phyloP scores from a whole-genome alignment of 2,888 invertebrate genomes.

The Heteropelma amictum region DNA sequence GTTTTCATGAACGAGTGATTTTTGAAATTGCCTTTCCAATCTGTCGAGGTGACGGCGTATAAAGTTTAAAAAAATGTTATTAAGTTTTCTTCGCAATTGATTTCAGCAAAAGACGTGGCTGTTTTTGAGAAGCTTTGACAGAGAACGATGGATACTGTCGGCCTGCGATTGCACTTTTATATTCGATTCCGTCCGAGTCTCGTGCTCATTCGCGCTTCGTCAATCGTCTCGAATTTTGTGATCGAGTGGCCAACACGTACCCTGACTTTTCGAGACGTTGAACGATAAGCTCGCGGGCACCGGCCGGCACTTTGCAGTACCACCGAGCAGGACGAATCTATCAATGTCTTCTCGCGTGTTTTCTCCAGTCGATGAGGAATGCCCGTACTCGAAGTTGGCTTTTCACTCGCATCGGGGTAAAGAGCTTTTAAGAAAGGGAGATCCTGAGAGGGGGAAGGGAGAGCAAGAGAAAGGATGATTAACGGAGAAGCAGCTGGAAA shows the following conservation, averaged over 20 bases:
- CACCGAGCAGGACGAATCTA: slow-evolving; percentile 43
- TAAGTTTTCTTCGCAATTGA: too few relatives aligned
- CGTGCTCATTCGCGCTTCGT: not conserved
- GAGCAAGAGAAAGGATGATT: not conserved
- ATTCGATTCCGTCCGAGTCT: not conserved
- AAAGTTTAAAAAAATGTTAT: too few relatives aligned
- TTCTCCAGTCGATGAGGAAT: slow-evolving; percentile 24
- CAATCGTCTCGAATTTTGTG: slow-evolving; percentile 8
- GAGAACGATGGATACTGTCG: too few relatives aligned
- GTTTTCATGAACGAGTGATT: too few relatives aligned
- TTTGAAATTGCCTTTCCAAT: too few relatives aligned
- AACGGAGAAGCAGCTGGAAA: too few relatives aligned
- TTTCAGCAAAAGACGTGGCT: too few relatives aligned
- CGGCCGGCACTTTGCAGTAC: too few relatives aligned
- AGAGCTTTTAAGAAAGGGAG: not conserved
- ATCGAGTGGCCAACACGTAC: slow-evolving; percentile 17
- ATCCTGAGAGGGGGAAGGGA: not conserved
- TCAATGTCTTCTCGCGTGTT: slow-evolving; percentile 40
- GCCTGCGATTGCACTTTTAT: too few relatives aligned
- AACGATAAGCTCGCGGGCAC: slow-evolving; percentile 15
- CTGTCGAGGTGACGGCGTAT: too few relatives aligned
- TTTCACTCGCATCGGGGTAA: slow-evolving; percentile 30
- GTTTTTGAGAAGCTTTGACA: too few relatives aligned
- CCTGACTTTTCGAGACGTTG: slow-evolving; percentile 17
- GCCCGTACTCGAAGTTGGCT: slow-evolving; percentile 25